Percentiles rank a stretch among this genome's conserved stretches.
Evolutionary conservation across 1,140 invertebrate species (phyloP).

Genomic region (Achatina immaculata): DNA sequence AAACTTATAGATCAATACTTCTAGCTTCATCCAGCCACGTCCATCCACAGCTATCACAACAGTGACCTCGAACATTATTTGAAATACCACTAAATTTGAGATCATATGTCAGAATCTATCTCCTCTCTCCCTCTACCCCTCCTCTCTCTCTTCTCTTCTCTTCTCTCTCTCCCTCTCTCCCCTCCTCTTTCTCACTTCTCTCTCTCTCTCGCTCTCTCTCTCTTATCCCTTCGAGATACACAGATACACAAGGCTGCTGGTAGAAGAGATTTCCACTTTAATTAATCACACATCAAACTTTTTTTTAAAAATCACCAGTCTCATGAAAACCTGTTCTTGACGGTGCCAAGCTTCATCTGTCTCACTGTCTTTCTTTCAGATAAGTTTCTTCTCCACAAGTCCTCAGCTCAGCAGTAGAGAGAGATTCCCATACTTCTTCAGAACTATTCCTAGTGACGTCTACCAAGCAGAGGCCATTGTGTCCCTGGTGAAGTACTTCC

Average conservation of each 20-base stretch:
- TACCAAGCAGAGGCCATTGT: constrained; percentile 96
- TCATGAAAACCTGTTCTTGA: background rate
- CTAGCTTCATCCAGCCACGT: no score
- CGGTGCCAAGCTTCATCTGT: background rate
- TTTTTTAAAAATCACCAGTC: background rate
- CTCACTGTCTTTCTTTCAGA: constrained; percentile 75
- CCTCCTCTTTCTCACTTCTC: constrained; percentile 9
- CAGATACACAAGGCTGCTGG: background rate
- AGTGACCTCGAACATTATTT: no score
- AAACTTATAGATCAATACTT: no score
- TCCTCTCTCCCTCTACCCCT: constrained; percentile 24
- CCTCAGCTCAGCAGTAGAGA: constrained; percentile 95
- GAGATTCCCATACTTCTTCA: constrained; percentile 93
- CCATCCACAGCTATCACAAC: no score
- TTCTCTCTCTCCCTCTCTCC: background rate
- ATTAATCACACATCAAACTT: constrained; percentile 10
- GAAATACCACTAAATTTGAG: no score
- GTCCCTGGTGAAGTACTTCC: constrained; percentile 87
- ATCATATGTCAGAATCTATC: constrained; percentile 2
- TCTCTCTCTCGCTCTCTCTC: constrained; percentile 29
- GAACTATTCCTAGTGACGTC: constrained; percentile 95
- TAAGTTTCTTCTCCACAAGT: constrained; percentile 96
- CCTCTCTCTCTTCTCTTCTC: constrained; percentile 22
- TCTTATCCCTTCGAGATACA: background rate
- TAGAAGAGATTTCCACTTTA: no score